Evolutionary conservation across 2,113 vertebrate genomes (phyloP).

Genomic region (Salvator merianae): DNA sequence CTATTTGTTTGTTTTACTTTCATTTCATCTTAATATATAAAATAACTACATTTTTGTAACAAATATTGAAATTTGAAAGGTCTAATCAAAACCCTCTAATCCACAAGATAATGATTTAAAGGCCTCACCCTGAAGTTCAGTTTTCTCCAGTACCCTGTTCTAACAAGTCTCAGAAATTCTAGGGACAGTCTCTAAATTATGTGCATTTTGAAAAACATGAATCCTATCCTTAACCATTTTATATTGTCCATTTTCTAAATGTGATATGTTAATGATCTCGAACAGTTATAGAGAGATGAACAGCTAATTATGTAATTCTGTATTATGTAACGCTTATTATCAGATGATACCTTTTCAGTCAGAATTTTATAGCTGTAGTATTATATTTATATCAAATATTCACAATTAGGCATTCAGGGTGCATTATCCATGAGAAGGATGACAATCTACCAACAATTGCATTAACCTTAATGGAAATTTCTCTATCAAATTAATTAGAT

Average conservation of each 20-base stretch:
- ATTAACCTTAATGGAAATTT: not conserved
- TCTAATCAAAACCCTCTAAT: no score
- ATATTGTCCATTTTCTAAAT: not conserved
- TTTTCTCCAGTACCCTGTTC: not conserved
- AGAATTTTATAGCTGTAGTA: slow-evolving; percentile 8
- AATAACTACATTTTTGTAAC: no score
- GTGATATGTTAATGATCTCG: slow-evolving; percentile 18
- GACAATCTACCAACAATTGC: slow-evolving; percentile 20
- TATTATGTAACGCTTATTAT: accelerated
- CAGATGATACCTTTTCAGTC: slow-evolving; percentile 21
- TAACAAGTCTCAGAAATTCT: not conserved
- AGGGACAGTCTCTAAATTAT: not conserved
- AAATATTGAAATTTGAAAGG: no score
- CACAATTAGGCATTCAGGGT: not conserved
- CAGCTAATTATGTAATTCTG: not conserved
- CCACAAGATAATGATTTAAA: no score
- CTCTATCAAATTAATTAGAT: not conserved
- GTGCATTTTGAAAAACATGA: not conserved
- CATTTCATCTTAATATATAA: no score
- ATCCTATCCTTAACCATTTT: slow-evolving; percentile 18
- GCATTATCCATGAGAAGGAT: slow-evolving; percentile 21
- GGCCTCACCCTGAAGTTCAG: not conserved
- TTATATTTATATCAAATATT: slow-evolving; percentile 2
- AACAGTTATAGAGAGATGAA: no score
- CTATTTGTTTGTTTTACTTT: no score